Percentiles rank a stretch among this genome's conserved stretches.
phyloP scores from a whole-genome alignment of 2,113 vertebrate genomes.

The Muntiacus reevesi region DNA sequence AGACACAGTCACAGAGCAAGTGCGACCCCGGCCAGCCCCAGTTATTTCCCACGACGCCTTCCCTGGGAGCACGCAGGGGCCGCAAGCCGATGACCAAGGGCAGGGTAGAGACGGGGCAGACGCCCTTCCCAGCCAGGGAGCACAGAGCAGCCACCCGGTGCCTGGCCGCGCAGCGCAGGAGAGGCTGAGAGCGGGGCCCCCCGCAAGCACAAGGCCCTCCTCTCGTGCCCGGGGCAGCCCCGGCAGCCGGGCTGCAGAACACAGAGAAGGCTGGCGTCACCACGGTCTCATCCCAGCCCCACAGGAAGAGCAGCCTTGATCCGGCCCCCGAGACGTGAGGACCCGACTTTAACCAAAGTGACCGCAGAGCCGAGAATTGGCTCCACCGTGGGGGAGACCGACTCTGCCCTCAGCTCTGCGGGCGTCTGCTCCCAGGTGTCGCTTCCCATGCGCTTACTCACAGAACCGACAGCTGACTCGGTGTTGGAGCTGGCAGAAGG shows the following conservation, averaged over 20 bases:
- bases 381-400: background rate
- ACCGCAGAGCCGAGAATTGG: background rate
- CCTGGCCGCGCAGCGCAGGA: background rate
- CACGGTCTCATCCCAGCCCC: background rate
- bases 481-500: background rate
- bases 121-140: rapidly evolving
- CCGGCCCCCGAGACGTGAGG: background rate
- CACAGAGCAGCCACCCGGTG: rapidly evolving
- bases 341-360: background rate
- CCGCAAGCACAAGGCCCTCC: background rate
- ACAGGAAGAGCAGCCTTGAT: background rate
- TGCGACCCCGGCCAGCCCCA: background rate
- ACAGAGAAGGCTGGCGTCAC: background rate
- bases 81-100: background rate
- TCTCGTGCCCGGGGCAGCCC: background rate
- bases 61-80: background rate
- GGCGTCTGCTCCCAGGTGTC: background rate
- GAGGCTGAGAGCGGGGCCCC: background rate
- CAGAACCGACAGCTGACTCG: background rate
- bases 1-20: background rate
- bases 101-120: background rate
- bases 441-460: rapidly evolving
- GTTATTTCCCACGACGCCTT: background rate
- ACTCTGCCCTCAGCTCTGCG: background rate
- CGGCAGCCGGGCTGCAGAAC: background rate